Evolutionary conservation across 92 coral and sea anemone genomes (phyloP), one percentile per base, ranked within the genome.

Genomic region (Anthopleura xanthogrammica): DNA sequence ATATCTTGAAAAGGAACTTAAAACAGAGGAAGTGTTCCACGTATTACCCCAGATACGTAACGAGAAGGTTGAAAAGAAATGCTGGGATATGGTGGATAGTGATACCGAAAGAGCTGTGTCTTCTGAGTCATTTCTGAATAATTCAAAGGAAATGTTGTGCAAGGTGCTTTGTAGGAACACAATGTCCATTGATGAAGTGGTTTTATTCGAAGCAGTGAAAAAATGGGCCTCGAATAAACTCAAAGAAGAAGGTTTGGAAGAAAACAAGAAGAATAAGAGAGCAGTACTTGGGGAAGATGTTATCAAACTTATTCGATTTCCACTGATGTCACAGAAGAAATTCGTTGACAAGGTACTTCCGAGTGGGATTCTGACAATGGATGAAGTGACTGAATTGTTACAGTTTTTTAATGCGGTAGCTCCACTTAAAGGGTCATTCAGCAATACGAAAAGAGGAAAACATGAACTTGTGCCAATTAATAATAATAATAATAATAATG

Each of bases 141-240:
- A 80, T 62, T 73, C 80, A 10, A 76, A 23, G 40, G 55, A 77
- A 36, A 55, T 80, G 55, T 79, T 92, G 41, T 55, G 68, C 65
- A n/a, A 68, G 64, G 39, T 92, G 23, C 87, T 92, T 24, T 77
- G 80, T 56, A 85, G 86, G 42, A 83, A 91, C 6, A 72, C 80
- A 11, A n/a, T 86, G 76, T 57, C 65, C 14, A 81, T 89, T 52
- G 42, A 52, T 29, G 92, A 91, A 55, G 78, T 86, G 56, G 75
- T 86, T 13, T 76, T 91, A 54, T 91, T 91, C 71, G 41, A 86
- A 83, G 95, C 92, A 40, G 95, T 91, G 23, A 79, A 86, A 42
- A 55, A 60, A 82, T 91, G 95, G 95, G 89, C 82, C n/a, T 52
- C n/a, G 20, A 76, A 52, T 41, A 88, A 83, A 72, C 85, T 89